Evolutionary conservation across 2,113 vertebrate species (phyloP).

Genomic region (Microtus oregoni): DNA sequence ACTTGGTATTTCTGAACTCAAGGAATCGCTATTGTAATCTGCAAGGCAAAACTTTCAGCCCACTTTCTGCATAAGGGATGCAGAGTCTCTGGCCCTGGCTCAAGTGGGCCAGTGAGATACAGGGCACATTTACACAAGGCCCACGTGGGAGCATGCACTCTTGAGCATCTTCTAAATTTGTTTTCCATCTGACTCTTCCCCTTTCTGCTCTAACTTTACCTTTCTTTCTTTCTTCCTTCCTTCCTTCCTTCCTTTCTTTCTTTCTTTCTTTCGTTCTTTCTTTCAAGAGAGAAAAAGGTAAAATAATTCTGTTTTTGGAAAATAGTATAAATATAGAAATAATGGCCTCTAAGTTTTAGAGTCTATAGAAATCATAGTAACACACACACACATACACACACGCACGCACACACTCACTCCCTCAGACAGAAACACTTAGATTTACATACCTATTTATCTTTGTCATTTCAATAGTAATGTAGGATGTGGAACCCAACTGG

Average conservation of each 20-base stretch:
- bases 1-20: background rate
- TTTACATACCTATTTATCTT: background rate
- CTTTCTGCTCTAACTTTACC: background rate
- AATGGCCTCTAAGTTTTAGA: background rate
- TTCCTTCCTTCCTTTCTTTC: no score
- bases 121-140: constrained; percentile 20
- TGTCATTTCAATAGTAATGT: background rate
- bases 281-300: background rate
- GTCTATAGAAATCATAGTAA: background rate
- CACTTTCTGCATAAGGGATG: background rate
- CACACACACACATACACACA: background rate
- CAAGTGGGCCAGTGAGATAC: background rate
- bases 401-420: background rate
- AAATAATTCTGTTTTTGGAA: background rate
- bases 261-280: no score
- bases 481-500: background rate
- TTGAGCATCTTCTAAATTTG: background rate
- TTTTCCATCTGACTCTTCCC: background rate
- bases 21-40: background rate
- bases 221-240: background rate
- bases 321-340: background rate
- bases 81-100: background rate
- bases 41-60: background rate
- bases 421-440: background rate
- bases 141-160: accelerated